phyloP scores from a whole-genome alignment of 2,888 invertebrate species.

The Sinopyrophorus schimmeli region DNA sequence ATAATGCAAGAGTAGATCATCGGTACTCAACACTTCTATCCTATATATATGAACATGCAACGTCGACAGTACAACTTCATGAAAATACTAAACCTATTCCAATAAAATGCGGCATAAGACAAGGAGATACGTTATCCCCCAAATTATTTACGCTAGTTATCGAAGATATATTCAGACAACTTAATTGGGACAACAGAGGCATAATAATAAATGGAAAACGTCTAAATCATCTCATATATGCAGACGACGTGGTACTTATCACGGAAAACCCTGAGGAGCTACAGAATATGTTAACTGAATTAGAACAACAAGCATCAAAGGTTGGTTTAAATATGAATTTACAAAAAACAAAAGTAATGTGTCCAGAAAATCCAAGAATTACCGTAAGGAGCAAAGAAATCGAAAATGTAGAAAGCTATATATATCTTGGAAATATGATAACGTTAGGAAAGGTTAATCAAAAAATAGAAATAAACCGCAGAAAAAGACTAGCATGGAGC shows the following conservation, averaged over 20 bases:
- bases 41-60: neutral
- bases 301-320: neutral
- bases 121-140: conserved; percentile 2
- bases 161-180: conserved; percentile 6
- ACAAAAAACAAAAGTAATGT: conserved; percentile 6
- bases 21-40: neutral
- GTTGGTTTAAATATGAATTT: conserved; percentile 7
- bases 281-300: conserved; percentile 2
- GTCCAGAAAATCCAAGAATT: conserved; percentile 4
- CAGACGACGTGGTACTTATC: no score
- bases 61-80: neutral
- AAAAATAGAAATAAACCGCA: conserved; percentile 3
- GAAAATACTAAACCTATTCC: neutral
- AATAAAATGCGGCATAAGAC: conserved; percentile 1
- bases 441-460: conserved; percentile 1
- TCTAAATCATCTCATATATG: neutral
- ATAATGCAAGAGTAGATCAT: conserved; percentile 2
- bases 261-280: conserved; percentile 2
- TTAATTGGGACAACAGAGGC: conserved; percentile 3
- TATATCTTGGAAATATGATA: conserved; percentile 8
- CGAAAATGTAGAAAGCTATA: conserved; percentile 6
- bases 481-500: conserved; percentile 8
- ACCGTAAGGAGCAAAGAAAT: neutral
- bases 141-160: conserved; percentile 8
- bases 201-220: conserved; percentile 7